These are phyloP conservation scores for Leptinotarsa peninsularis DNA, from an alignment of 2,888 invertebrate species.

Conservation along the genomic window DNA sequence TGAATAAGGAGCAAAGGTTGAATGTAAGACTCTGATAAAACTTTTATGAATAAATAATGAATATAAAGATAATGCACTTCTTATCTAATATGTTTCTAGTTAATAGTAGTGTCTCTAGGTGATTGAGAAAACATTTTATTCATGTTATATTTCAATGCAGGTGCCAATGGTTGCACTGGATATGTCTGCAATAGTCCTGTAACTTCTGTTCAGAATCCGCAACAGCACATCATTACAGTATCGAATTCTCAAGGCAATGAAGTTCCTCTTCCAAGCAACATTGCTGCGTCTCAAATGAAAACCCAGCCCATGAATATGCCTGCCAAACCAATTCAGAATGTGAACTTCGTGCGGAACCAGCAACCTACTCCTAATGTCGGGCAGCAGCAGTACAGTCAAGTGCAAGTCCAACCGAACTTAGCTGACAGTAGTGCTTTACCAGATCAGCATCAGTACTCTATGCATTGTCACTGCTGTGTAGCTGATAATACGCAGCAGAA, in stretches of 20 bases:
- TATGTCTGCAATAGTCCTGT: constrained; percentile 61
- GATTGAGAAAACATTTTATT: neutral
- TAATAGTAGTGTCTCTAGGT: too few relatives aligned
- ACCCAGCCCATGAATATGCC: constrained; percentile 50
- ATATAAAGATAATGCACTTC: neutral
- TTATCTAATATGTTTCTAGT: too few relatives aligned
- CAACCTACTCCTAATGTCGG: constrained; percentile 47
- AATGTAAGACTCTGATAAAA: too few relatives aligned
- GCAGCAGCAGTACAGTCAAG: constrained; percentile 48
- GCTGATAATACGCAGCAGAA: constrained; percentile 67
- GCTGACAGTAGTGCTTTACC: constrained; percentile 58
- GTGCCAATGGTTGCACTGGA: constrained; percentile 58
- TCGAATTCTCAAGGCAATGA: constrained; percentile 60
- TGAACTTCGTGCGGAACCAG: constrained; percentile 54
- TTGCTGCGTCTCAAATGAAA: constrained; percentile 57
- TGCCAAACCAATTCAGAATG: constrained; percentile 56
- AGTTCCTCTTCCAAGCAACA: constrained; percentile 65
- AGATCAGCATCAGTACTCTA: constrained; percentile 55
- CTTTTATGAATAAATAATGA: neutral
- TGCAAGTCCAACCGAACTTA: constrained; percentile 46
- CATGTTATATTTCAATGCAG: constrained; percentile 45
- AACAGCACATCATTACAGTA: constrained; percentile 52
- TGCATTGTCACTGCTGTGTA: constrained; percentile 71
- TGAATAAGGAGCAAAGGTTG: too few relatives aligned
- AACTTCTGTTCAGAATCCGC: constrained; percentile 52